Base-by-base conservation (phyloP, 1,140 invertebrate species). In the Microvelia longipes region DNA sequence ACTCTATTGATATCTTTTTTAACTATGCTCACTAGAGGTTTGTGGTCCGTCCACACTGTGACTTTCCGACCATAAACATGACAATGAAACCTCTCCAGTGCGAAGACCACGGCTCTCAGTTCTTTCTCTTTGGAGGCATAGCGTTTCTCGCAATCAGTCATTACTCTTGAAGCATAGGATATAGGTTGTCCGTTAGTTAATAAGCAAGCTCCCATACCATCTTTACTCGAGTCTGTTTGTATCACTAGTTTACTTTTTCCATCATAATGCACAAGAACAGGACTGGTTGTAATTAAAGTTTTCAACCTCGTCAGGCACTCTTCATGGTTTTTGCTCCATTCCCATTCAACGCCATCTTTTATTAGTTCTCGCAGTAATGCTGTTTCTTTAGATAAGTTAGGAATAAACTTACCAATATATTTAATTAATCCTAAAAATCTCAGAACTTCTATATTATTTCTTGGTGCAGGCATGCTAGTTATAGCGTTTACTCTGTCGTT, bases 361-460 rank as follows among this genome's bases (percentile, higher is more conserved):
- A 79, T 68, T 11, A 84, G 71, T 1, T 77, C 69, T 14, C 78
- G 73, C 28, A 84, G 72, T 29, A 77, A 73, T 50, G 69, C 71
- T 2, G 78, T 78, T 13, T 75, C 29, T 29, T 78, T 72, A 25
- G 80, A 78, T 24, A 79, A 75, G 72, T 82, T 78, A 19, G 73
- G 74, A 25, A 81, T 77, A 74, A 77, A 81, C 71, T 76, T 68
- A 60, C 69, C 71, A 68, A 81, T 70, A 73, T 80, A 80, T 70
- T 76, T 78, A 1, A 76, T 68, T 73, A 81, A 77, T n/a, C 79
- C 78, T 27, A 82, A 62, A 65, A 78, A 74, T 60, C 71, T 68
- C 72, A 78, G 75, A 0, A 80, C 67, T 70, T 76, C 75, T 71
- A 75, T 74, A 28, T 75, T 73, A 74, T 76, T 78, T 30, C 50